Evolutionary conservation across 2,113 vertebrate genomes (phyloP).

Genomic region (Parotia lawesii): DNA sequence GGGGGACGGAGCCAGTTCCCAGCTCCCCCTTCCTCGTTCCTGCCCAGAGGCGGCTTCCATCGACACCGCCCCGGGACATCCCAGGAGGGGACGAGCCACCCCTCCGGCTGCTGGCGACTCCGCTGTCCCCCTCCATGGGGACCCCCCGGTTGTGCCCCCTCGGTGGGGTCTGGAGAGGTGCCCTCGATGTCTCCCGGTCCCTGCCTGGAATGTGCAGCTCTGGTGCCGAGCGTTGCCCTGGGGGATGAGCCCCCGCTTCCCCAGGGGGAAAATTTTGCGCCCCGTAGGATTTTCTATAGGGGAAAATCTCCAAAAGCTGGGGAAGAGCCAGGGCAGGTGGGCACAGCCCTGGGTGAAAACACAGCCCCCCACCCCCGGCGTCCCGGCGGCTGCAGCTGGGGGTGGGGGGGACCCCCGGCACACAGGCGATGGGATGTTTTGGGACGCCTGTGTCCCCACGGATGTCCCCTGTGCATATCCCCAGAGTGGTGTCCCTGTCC

Average conservation of each 20-base stretch:
- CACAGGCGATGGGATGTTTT: rapidly evolving
- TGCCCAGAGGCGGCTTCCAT: background rate
- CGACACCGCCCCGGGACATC: background rate
- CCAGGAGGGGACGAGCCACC: background rate
- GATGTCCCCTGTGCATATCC: background rate
- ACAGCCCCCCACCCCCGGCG: background rate
- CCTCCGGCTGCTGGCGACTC: background rate
- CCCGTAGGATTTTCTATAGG: background rate
- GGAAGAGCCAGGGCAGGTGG: background rate
- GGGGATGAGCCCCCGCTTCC: background rate
- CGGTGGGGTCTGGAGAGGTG: rapidly evolving
- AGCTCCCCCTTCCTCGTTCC: slow-evolving; percentile 5
- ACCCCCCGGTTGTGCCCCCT: background rate
- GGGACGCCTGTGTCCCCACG: background rate
- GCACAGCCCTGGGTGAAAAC: background rate
- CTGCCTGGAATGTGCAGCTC: rapidly evolving
- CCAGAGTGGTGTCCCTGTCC: background rate
- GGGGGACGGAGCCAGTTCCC: slow-evolving; percentile 28
- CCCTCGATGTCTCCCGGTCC: rapidly evolving
- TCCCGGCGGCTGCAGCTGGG: background rate
- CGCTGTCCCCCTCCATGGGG: rapidly evolving
- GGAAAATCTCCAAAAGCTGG: background rate
- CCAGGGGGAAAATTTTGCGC: background rate
- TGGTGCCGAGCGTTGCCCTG: background rate
- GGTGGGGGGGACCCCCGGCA: background rate